Evolutionary conservation across 2,888 invertebrate species (phyloP), one percentile per base, ranked within the genome.

Genomic region (Ophion costatus): DNA sequence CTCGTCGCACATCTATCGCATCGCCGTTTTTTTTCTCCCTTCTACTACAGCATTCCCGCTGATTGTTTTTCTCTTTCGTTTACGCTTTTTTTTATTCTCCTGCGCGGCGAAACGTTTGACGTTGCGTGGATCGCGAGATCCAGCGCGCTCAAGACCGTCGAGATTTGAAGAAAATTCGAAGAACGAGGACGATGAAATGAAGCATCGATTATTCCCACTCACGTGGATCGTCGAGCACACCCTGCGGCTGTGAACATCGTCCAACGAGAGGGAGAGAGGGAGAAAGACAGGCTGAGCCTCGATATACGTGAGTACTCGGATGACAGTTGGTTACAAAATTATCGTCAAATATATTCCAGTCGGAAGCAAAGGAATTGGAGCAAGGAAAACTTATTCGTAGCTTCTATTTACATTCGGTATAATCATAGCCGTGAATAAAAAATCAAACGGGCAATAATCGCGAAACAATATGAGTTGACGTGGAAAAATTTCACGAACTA

Each of bases 41-140:
- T 69, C 87, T 51, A 5, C 51, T 5, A 51, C 11, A 51, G 14
- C 5, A 17, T 17, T 51, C 5, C 51, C 17, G 14, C 51, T 14
- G 17, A 17, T 14, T 51, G 17, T 51, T 51, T 14, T 51, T 14
- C 5, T 51, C 5, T 51, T 14, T 51, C 5, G 2, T 2, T 51
- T 51, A 9, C 38, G 7, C 38, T 38, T 0, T 7, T 38, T 38
- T 9, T 38, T 38, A 1, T 9, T 38, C 38, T 38, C 38, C 38
- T 9, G 38, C 38, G 6, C 38, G 88, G 86, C 85, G 88, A 6
- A 22, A 42, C 6, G 67, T 24, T 7, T 64, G 29, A 45, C 42
- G 29, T 29, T 29, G n/a, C 63, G 22, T 29, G 64, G 38, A 38
- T 38, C 38, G 38, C 9, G 38, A 38, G 38, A 38, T 38, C 38